A percentile compares a stretch with the other conserved stretches of the same genome.
Evolutionary conservation across 2,113 vertebrate species (phyloP).

Genomic region (Gymnocephalus cernua): DNA sequence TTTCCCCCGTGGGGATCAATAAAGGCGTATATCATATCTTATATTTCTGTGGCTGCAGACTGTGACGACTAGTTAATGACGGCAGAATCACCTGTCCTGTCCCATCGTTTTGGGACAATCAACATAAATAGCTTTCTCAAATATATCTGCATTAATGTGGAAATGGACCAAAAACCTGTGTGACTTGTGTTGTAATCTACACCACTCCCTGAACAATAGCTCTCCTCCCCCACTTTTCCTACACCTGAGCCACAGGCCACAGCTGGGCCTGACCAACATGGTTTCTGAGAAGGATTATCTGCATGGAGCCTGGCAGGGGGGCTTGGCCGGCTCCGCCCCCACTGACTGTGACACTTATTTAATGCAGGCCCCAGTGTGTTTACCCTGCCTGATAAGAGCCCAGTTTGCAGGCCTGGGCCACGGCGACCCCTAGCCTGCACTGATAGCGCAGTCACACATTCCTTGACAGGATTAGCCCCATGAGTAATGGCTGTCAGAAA

Average conservation of each 20-base stretch:
- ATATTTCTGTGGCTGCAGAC: background rate
- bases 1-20: too few relatives aligned
- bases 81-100: background rate
- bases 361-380: slow-evolving; percentile 82
- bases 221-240: slow-evolving; percentile 37
- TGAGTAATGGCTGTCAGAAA: slow-evolving; percentile 81
- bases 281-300: slow-evolving; percentile 73
- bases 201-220: slow-evolving; percentile 30
- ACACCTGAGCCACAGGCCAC: slow-evolving; percentile 70
- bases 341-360: slow-evolving; percentile 80
- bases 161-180: background rate
- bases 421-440: slow-evolving; percentile 65
- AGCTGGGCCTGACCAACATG: slow-evolving; percentile 68
- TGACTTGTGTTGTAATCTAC: slow-evolving; percentile 53
- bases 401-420: slow-evolving; percentile 70
- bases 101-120: too few relatives aligned
- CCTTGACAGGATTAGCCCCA: slow-evolving; percentile 78
- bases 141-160: background rate
- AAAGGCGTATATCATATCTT: too few relatives aligned
- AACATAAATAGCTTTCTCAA: background rate
- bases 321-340: slow-evolving; percentile 57
- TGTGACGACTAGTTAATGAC: background rate
- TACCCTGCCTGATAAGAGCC: slow-evolving; percentile 83
- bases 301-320: slow-evolving; percentile 59
- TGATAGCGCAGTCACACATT: slow-evolving; percentile 78